Evolutionary conservation across 1,140 invertebrate genomes (phyloP).

Genomic region (Orussus abietinus): DNA sequence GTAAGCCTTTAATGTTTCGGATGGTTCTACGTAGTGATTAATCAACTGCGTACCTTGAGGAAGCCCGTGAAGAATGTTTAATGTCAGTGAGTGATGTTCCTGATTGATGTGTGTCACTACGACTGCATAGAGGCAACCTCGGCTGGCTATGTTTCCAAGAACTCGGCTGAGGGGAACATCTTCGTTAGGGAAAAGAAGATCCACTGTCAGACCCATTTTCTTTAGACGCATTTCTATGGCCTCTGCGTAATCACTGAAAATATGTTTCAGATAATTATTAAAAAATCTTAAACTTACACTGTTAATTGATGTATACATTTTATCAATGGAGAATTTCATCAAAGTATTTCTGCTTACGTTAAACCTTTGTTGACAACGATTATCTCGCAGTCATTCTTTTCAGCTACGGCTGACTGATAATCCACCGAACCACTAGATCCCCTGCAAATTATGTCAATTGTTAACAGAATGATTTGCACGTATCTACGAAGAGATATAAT

Average conservation of each 20-base stretch:
- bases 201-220: conserved; percentile 73
- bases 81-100: conserved; percentile 77
- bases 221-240: conserved; percentile 82
- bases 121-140: conserved; percentile 85
- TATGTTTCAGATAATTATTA: conserved; percentile 1
- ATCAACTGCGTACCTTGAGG: conserved; percentile 72
- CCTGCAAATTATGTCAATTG: too few species aligned
- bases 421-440: conserved; percentile 20
- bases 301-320: too few species aligned
- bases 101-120: conserved; percentile 82
- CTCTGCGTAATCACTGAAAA: conserved; percentile 80
- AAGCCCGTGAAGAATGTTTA: conserved; percentile 86
- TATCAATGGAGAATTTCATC: too few species aligned
- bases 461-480: too few species aligned
- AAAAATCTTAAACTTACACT: too few species aligned
- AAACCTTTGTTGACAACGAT: conserved; percentile 76
- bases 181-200: conserved; percentile 85
- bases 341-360: conserved; percentile 74
- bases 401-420: conserved; percentile 48
- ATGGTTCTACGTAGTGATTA: neutral
- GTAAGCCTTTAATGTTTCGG: conserved; percentile 6
- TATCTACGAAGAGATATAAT: too few species aligned
- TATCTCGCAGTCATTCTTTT: conserved; percentile 84
- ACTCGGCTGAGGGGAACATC: conserved; percentile 78
- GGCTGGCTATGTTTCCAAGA: conserved; percentile 80